Evolutionary conservation across 2,888 invertebrate genomes (phyloP).

Genomic region (Spodoptera picta): DNA sequence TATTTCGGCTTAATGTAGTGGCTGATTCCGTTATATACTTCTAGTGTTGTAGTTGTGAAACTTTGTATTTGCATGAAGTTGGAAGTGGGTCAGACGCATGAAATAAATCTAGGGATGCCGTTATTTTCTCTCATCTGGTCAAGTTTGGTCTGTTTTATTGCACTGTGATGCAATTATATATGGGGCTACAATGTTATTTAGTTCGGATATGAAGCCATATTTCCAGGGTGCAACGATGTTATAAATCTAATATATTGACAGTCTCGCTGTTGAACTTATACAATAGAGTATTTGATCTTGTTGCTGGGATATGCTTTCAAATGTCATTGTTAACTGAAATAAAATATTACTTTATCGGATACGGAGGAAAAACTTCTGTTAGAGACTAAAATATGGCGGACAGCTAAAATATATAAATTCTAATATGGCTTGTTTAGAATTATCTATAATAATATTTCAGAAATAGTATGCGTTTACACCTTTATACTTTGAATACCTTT

Average conservation of each 20-base stretch:
- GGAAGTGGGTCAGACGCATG: constrained; percentile 28
- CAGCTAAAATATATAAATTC: too few relatives aligned
- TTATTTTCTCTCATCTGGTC: constrained; percentile 27
- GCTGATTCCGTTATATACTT: constrained; percentile 36
- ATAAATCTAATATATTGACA: constrained; percentile 6
- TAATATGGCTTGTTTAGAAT: too few relatives aligned
- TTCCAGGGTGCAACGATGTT: constrained; percentile 1
- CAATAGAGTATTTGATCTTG: background rate
- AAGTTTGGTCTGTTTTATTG: constrained; percentile 33
- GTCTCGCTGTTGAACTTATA: too few relatives aligned
- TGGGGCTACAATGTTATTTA: constrained; percentile 11
- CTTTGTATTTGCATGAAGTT: constrained; percentile 27
- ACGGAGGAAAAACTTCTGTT: too few relatives aligned
- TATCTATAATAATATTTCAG: too few relatives aligned
- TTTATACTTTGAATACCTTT: too few relatives aligned
- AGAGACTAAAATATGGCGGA: too few relatives aligned
- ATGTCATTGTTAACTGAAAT: too few relatives aligned
- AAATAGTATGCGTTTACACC: too few relatives aligned
- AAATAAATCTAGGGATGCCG: constrained; percentile 14
- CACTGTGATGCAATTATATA: constrained; percentile 19
- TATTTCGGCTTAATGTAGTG: constrained; percentile 34
- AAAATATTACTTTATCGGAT: too few relatives aligned
- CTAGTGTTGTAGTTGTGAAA: constrained; percentile 23
- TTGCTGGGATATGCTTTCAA: background rate
- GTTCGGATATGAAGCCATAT: constrained; percentile 3